Percentiles rank a stretch among this genome's conserved stretches.
Evolutionary conservation across 2,888 invertebrate genomes (phyloP).

Genomic region (Nudaria mundana): DNA sequence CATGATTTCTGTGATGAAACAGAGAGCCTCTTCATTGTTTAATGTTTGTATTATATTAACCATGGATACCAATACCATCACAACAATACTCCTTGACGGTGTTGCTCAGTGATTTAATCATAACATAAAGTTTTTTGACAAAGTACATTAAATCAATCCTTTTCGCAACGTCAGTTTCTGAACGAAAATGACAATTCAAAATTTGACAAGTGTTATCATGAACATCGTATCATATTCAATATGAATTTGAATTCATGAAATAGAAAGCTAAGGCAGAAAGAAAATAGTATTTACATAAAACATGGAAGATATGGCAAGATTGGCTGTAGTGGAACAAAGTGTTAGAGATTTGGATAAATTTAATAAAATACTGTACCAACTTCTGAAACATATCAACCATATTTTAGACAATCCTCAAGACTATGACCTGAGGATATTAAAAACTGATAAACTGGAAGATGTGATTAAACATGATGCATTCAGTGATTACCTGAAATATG

Average conservation of each 20-base stretch:
- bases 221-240: constrained; percentile 17
- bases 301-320: constrained; percentile 74
- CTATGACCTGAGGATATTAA: constrained; percentile 49
- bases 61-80: constrained; percentile 26
- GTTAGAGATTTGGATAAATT: constrained; percentile 52
- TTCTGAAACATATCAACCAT: constrained; percentile 48
- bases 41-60: constrained; percentile 20
- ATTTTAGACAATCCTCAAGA: constrained; percentile 70
- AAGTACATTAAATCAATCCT: not conserved
- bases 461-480: constrained; percentile 46
- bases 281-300: constrained; percentile 26
- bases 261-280: constrained; percentile 17
- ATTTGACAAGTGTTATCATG: constrained; percentile 58
- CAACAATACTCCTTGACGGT: not conserved
- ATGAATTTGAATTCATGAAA: constrained; percentile 34
- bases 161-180: constrained; percentile 29
- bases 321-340: constrained; percentile 67
- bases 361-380: constrained; percentile 54
- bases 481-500: constrained; percentile 60
- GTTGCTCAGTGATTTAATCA: not conserved
- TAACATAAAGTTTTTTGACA: too few relatives aligned
- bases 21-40: constrained; percentile 25
- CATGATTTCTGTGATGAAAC: constrained; percentile 23
- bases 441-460: constrained; percentile 47
- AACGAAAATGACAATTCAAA: constrained; percentile 62